phyloP scores from a whole-genome alignment of 35 echinoderm and acorn worm species.

The Diadema setosum region DNA sequence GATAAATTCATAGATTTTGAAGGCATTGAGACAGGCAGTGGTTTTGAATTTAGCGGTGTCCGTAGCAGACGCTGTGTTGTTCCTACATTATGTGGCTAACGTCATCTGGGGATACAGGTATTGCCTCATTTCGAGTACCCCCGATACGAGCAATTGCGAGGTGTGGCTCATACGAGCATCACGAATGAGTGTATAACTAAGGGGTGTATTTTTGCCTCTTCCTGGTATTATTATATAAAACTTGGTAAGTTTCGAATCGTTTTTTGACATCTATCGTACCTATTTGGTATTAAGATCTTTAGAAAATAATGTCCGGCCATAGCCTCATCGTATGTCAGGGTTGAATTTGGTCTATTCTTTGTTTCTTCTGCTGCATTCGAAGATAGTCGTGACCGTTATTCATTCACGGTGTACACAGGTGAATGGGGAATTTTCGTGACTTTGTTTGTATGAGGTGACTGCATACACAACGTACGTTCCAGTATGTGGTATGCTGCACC shows the following conservation, averaged over 20 bases:
- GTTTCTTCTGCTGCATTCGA: background rate
- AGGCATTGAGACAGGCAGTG: too few relatives aligned
- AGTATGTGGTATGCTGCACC: too few relatives aligned
- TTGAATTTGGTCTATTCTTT: background rate
- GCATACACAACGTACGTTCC: too few relatives aligned
- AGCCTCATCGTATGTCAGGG: background rate
- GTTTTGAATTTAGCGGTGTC: background rate
- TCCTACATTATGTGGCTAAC: background rate
- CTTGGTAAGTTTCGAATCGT: background rate
- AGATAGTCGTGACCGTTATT: background rate
- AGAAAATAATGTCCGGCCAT: background rate
- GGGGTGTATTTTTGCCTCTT: background rate
- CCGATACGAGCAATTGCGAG: conserved; percentile 48
- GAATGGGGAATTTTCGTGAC: background rate
- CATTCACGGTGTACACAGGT: background rate
- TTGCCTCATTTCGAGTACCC: conserved; percentile 24
- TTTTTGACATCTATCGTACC: background rate
- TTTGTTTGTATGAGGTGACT: background rate
- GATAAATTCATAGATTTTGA: too few relatives aligned
- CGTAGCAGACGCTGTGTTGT: background rate
- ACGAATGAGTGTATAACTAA: background rate
- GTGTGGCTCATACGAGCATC: conserved; percentile 19
- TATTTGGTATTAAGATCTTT: background rate
- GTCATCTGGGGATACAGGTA: conserved; percentile 16
- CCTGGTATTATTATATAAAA: conserved; percentile 30